These are phyloP conservation scores for Chloroceryle amazona DNA, from an alignment of 2,797 vertebrate genomes.

Conservation along the genomic window DNA sequence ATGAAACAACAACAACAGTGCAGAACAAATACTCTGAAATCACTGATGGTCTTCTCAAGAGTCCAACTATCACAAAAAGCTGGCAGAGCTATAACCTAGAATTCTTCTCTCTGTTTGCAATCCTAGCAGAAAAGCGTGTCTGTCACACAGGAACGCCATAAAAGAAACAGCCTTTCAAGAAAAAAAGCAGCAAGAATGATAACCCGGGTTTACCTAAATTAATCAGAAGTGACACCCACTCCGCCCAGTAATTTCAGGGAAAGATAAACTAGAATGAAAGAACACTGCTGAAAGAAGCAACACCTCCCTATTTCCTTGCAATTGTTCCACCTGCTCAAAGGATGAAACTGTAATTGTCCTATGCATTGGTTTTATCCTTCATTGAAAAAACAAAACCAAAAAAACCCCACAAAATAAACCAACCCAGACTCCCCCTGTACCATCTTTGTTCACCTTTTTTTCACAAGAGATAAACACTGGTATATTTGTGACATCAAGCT, in stretches of 20 bases:
- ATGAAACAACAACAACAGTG: background rate
- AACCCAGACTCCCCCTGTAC: background rate
- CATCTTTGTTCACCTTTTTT: background rate
- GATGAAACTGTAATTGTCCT: background rate
- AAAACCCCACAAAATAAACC: background rate
- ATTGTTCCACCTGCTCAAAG: background rate
- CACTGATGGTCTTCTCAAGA: background rate
- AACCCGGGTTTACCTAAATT: background rate
- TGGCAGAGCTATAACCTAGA: background rate
- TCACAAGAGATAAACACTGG: background rate
- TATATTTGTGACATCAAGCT: background rate
- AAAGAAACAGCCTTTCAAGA: background rate
- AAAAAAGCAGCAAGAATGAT: rapidly evolving
- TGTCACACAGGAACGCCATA: background rate
- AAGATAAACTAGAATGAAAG: background rate
- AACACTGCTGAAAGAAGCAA: background rate
- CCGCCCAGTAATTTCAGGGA: background rate
- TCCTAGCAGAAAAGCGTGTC: background rate
- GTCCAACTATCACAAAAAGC: background rate
- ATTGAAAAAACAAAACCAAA: background rate
- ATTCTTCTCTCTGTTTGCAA: background rate
- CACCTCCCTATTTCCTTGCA: background rate
- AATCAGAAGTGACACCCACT: background rate
- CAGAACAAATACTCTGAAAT: background rate
- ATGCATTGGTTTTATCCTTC: background rate